phyloP scores from a whole-genome alignment of 2,113 vertebrate genomes.

The Sylvietta virens region DNA sequence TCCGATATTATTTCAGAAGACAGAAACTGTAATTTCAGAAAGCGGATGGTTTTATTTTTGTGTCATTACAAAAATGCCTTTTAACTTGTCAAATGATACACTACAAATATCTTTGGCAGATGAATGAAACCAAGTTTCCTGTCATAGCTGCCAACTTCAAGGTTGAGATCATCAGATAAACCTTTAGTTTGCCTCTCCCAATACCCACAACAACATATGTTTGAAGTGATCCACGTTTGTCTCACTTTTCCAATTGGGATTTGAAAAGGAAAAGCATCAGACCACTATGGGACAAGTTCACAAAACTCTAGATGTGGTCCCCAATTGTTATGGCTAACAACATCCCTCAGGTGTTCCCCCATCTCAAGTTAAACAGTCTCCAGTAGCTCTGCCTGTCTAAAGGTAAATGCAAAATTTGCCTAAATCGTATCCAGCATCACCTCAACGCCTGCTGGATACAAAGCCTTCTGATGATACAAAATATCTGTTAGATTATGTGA shows the following conservation, averaged over 20 bases:
- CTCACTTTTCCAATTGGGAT: slow-evolving; percentile 3
- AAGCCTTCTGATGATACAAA: not conserved
- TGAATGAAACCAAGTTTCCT: slow-evolving; percentile 50
- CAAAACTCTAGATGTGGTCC: not conserved
- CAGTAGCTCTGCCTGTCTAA: not conserved
- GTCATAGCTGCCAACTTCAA: slow-evolving; percentile 49
- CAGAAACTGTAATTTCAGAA: slow-evolving; percentile 1
- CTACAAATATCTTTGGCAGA: slow-evolving; percentile 52
- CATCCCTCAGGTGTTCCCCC: not conserved
- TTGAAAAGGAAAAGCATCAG: not conserved
- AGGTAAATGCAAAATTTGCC: not conserved
- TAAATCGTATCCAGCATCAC: not conserved
- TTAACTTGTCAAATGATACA: slow-evolving; percentile 25
- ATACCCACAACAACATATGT: slow-evolving; percentile 20
- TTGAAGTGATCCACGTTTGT: not conserved
- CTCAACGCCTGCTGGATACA: not conserved
- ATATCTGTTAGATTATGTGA: not conserved
- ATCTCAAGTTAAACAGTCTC: not conserved
- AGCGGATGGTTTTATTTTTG: slow-evolving; percentile 46
- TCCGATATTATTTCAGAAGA: not conserved
- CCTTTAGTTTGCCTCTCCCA: slow-evolving; percentile 39
- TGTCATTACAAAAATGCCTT: slow-evolving; percentile 48
- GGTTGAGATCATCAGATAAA: slow-evolving; percentile 58
- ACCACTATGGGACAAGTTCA: not conserved
- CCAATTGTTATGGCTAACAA: not conserved